Conservation (phyloP, 2,113 vertebrate genomes). For the Promerops cafer region DNA sequence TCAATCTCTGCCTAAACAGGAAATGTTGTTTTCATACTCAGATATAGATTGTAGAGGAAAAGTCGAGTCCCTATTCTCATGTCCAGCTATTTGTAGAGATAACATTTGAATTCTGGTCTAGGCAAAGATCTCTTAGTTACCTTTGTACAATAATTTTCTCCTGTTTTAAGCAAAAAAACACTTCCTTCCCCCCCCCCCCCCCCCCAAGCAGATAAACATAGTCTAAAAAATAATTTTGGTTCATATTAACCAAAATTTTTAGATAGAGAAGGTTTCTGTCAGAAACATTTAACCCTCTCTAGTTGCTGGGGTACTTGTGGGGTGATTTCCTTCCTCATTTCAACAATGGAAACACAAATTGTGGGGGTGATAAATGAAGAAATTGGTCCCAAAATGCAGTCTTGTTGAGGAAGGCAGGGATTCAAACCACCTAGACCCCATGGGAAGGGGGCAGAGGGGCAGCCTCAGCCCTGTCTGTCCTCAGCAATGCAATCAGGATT, state of each 20-base stretch:
- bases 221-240: not conserved
- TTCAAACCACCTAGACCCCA: not conserved
- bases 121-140: not conserved
- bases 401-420: not conserved
- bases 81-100: not conserved
- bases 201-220: not conserved
- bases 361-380: not conserved
- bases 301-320: not conserved
- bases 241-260: not conserved
- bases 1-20: not conserved
- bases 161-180: not conserved
- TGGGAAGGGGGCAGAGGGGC: not conserved
- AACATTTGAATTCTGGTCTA: not conserved
- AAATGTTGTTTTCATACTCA: not conserved
- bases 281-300: not conserved
- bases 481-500: not conserved
- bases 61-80: not conserved
- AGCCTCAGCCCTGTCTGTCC: not conserved
- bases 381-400: not conserved
- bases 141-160: not conserved
- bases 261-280: not conserved
- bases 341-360: not conserved
- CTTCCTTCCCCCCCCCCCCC: rapidly evolving
- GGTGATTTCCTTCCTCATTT: not conserved
- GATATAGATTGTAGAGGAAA: not conserved